Conservation (phyloP, 2,113 vertebrate species). For the Sigmodon hispidus region DNA sequence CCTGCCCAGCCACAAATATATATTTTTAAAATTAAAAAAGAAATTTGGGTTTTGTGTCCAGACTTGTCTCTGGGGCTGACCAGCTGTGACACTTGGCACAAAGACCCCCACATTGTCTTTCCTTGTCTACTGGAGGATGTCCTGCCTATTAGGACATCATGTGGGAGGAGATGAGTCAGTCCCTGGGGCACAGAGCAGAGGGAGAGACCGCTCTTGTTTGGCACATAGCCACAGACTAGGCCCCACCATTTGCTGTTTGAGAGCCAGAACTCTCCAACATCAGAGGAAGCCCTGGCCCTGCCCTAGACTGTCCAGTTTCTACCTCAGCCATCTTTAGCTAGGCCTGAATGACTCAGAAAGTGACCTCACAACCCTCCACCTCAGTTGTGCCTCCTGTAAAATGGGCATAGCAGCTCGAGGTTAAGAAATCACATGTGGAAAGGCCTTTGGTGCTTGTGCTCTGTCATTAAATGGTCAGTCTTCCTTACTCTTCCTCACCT, state of each 20-base stretch:
- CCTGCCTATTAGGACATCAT: background rate
- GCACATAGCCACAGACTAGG: background rate
- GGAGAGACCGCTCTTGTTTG: background rate
- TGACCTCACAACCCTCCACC: constrained; percentile 2
- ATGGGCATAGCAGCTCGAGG: constrained; percentile 12
- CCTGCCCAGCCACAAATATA: background rate
- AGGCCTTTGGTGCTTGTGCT: background rate
- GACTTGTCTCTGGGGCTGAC: background rate
- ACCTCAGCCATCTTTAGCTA: background rate
- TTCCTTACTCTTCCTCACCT: background rate
- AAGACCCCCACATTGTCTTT: background rate
- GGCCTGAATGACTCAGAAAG: constrained; percentile 55
- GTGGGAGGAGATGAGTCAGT: background rate
- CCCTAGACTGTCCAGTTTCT: background rate
- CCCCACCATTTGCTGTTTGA: background rate
- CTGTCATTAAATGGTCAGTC: background rate
- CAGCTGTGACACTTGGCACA: background rate
- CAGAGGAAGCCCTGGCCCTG: background rate
- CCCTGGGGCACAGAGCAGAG: background rate
- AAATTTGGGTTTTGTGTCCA: background rate
- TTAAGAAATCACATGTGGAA: constrained; percentile 27
- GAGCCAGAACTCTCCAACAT: background rate
- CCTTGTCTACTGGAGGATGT: background rate
- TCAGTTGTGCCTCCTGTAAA: constrained; percentile 53
- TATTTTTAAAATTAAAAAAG: background rate